Conservation (phyloP, 2,797 vertebrate genomes). For the Schizopygopsis malacanthus region DNA sequence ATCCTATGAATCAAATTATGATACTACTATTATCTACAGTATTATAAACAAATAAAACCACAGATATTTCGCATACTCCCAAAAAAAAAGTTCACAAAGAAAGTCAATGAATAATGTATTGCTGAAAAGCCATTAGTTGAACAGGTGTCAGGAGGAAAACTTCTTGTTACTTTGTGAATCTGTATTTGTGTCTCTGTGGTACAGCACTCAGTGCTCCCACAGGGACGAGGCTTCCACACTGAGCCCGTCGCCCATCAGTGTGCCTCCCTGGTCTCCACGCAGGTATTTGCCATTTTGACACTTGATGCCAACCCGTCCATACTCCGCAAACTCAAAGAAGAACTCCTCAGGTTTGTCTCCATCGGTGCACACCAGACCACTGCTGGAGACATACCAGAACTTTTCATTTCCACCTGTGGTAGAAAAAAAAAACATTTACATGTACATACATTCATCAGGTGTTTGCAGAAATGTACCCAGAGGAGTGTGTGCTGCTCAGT, state of each 20-base stretch:
- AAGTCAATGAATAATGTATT: background rate
- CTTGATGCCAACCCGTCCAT: slow-evolving; percentile 89
- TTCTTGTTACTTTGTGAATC: background rate
- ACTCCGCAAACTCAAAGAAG: slow-evolving; percentile 91
- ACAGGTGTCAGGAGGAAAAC: background rate
- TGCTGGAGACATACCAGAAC: slow-evolving; percentile 92
- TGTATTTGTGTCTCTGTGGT: background rate
- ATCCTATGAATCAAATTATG: background rate
- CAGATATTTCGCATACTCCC: slow-evolving; percentile 16
- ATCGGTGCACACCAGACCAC: slow-evolving; percentile 87
- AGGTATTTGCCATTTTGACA: slow-evolving; percentile 89
- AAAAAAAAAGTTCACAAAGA: background rate
- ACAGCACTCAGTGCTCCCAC: slow-evolving; percentile 87
- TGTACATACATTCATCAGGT: background rate
- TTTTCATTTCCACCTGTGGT: slow-evolving; percentile 84
- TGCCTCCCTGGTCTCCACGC: slow-evolving; percentile 90
- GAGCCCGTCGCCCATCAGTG: slow-evolving; percentile 85
- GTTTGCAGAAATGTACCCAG: background rate
- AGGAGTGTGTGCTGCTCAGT: background rate
- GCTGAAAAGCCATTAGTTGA: slow-evolving; percentile 8
- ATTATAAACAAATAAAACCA: background rate
- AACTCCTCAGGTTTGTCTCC: slow-evolving; percentile 92
- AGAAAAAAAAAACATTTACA: slow-evolving; percentile 15
- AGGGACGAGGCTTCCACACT: slow-evolving; percentile 80
- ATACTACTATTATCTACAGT: background rate